Conservation (phyloP, 2,888 invertebrate species). For the Eudasyphora cyanicolor region DNA sequence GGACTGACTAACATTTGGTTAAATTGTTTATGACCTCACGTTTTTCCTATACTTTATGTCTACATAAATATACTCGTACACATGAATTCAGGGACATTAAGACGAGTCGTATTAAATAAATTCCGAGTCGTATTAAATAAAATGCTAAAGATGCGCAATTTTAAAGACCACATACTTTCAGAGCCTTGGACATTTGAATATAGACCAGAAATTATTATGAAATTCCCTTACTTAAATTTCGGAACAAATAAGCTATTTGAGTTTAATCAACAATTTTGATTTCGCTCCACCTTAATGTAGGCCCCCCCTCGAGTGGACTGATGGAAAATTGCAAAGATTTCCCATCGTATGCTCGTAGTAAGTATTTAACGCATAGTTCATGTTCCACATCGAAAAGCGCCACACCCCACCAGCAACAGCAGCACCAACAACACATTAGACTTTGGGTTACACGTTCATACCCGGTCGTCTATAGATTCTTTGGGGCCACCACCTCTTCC, state of each 20-base stretch:
- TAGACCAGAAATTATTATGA: no score
- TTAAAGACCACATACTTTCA: no score
- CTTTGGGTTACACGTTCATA: background rate
- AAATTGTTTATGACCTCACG: conserved; percentile 67
- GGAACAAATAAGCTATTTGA: no score
- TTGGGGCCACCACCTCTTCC: conserved; percentile 57
- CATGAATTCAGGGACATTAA: no score
- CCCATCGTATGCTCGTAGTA: conserved; percentile 30
- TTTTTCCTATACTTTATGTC: conserved; percentile 48
- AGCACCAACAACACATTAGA: background rate
- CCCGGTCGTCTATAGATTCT: background rate
- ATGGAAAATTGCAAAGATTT: conserved; percentile 60
- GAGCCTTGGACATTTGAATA: no score
- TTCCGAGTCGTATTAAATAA: no score
- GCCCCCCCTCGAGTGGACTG: no score
- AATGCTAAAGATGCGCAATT: no score
- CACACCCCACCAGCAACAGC: background rate
- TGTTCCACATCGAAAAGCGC: conserved; percentile 21
- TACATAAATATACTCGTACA: background rate
- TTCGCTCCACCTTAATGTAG: no score
- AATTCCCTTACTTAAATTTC: no score
- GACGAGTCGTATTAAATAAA: no score
- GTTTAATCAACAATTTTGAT: no score
- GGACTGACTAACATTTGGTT: conserved; percentile 39
- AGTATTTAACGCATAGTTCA: conserved; percentile 57